A percentile compares a stretch with the other conserved stretches of the same genome.
These are phyloP conservation scores for Strigops habroptila DNA, from an alignment of 2,113 vertebrate genomes.

Conservation along the genomic window DNA sequence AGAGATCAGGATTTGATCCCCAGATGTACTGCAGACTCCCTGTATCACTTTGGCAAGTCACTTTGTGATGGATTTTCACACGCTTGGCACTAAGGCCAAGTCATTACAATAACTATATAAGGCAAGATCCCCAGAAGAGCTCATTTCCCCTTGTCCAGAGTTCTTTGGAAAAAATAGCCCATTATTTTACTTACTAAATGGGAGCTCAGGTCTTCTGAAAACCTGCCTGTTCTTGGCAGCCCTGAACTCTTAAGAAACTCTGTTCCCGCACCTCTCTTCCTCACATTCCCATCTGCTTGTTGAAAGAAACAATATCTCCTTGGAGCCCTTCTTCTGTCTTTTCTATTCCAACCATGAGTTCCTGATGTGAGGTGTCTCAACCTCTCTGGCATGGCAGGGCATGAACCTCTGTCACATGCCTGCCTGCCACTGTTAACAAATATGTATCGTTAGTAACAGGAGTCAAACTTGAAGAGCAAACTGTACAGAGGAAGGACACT, in stretches of 20 bases:
- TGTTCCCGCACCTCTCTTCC: not conserved
- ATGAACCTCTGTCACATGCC: not conserved
- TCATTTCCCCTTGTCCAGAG: not conserved
- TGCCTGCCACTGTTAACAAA: not conserved
- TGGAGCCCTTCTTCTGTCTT: not conserved
- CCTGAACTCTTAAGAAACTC: not conserved
- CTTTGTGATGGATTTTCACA: constrained; percentile 31
- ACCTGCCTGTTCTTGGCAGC: not conserved
- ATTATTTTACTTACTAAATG: constrained; percentile 16
- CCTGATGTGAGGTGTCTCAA: not conserved
- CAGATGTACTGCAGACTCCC: not conserved
- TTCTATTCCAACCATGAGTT: not conserved
- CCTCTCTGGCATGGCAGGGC: not conserved
- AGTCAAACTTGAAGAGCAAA: not conserved
- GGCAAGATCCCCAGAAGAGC: constrained; percentile 32
- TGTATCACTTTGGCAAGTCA: not conserved
- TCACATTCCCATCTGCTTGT: not conserved
- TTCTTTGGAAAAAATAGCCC: constrained; percentile 6
- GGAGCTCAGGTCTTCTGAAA: constrained; percentile 5
- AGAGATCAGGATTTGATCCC: not conserved
- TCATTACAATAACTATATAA: not conserved
- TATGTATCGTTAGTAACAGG: accelerated
- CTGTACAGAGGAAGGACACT: not conserved
- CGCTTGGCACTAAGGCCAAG: not conserved
- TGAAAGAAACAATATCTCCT: not conserved